Evolutionary conservation across 64 coral and sea anemone genomes (phyloP), one percentile per base, ranked within the genome.

Genomic region (Pocillopora damicornis): DNA sequence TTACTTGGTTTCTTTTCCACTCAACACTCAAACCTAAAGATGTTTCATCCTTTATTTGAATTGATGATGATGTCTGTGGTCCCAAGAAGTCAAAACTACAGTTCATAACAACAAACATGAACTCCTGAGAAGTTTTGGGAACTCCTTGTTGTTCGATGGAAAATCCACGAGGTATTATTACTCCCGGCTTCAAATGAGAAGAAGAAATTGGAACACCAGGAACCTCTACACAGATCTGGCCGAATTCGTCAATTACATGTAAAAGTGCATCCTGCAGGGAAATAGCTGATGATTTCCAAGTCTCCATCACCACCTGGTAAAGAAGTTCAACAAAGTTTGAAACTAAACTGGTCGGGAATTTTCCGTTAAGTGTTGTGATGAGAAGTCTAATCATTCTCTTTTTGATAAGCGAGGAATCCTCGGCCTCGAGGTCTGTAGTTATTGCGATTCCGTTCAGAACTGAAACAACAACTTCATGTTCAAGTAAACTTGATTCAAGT

Each of bases 91-190:
- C 97, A 63, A 95, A 67, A 11, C 13, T 81, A 71, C 87, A 90
- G 63, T 89, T 88, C 76, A 99, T 25, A 25, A 93, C 42, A 0
- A 99, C 51, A 78, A 95, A 99, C 38, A 75, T 88, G 51, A 51
- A 81, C 15, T 63, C 60, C 1, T n/a, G 59, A 37, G 58, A 35
- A 59, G 67, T 58, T n/a, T 69, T 81, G 11, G 76, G 76, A 13
- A 88, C 20, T 75, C 82, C 61, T 36, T 90, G 82, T 12, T 81
- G 61, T 37, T 90, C 88, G 42, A 88, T 95, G 56, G 90, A 42
- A 84, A 99, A 93, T 75, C 92, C 82, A 36, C 90, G 88, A 78
- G 93, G 97, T 63, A 99, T 93, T 86, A 89, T 61, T 80, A 99
- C 90, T 61, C 97, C 97, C 77, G 87, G 60, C 12, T 88, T 78